Percentiles rank a stretch among this genome's conserved stretches.
phyloP scores from a whole-genome alignment of 2,888 invertebrate species.

The Tryphoninae sp. region DNA sequence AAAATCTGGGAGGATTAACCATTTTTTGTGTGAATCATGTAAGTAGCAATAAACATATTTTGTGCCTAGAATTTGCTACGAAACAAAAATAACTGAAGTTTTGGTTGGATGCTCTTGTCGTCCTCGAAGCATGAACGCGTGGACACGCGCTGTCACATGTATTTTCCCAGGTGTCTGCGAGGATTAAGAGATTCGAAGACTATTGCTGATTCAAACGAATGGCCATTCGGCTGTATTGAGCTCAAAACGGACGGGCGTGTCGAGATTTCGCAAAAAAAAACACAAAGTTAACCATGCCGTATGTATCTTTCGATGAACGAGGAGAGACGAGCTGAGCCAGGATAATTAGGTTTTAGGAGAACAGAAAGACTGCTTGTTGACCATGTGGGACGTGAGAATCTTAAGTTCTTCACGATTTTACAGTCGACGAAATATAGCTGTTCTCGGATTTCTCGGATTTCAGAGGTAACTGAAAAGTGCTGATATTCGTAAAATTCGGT shows the following conservation, averaged over 20 bases:
- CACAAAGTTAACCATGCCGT: conserved; percentile 22
- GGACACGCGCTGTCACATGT: conserved; percentile 26
- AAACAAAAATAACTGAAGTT: too few relatives aligned
- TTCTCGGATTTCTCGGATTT: not conserved
- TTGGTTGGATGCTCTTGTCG: not conserved
- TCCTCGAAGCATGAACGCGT: conserved; percentile 2
- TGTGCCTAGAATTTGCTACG: too few relatives aligned
- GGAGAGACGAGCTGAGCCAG: conserved; percentile 55
- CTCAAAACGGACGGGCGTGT: conserved; percentile 12
- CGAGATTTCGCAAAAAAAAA: conserved; percentile 59
- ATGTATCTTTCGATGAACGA: conserved; percentile 50
- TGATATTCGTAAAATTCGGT: conserved; percentile 25
- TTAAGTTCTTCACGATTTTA: conserved; percentile 54
- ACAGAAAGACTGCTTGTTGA: conserved; percentile 11
- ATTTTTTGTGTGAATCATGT: too few relatives aligned
- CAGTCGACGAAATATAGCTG: conserved; percentile 5
- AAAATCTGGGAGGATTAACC: too few relatives aligned
- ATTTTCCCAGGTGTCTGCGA: conserved; percentile 61
- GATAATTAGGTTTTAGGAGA: conserved; percentile 65
- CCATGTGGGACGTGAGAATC: conserved; percentile 58
- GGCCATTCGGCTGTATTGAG: conserved; percentile 34
- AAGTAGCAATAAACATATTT: too few relatives aligned
- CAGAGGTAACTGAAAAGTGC: not conserved
- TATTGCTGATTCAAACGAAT: conserved; percentile 48
- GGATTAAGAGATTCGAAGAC: conserved; percentile 56